Evolutionary conservation across 2,888 invertebrate genomes (phyloP).

Genomic region (Lapara coniferarum): DNA sequence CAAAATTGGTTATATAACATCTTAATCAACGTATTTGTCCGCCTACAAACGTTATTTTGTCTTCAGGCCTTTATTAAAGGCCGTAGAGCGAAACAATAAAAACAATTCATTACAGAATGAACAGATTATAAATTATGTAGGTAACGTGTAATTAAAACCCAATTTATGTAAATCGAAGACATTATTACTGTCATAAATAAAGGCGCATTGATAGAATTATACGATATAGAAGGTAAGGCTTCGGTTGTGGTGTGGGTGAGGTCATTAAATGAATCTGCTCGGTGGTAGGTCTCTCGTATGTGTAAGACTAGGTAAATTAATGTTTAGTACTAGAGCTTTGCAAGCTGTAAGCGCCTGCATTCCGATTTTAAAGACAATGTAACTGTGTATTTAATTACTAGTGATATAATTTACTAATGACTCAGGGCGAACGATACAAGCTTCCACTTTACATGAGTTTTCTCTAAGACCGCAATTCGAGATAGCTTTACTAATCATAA

Average conservation of each 20-base stretch:
- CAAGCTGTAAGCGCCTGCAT: too few relatives aligned
- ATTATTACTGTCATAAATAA: slow-evolving; percentile 64
- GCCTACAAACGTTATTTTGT: slow-evolving; percentile 13
- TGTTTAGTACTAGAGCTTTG: not conserved
- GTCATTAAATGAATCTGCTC: not conserved
- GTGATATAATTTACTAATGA: too few relatives aligned
- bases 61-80: slow-evolving; percentile 12
- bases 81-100: slow-evolving; percentile 22
- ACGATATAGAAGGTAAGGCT: slow-evolving; percentile 38
- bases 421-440: too few relatives aligned
- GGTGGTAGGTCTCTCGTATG: not conserved
- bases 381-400: too few relatives aligned
- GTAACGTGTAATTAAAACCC: slow-evolving; percentile 58
- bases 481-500: not conserved
- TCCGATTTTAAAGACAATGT: too few relatives aligned
- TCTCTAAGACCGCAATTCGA: too few relatives aligned
- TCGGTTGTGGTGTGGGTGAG: not conserved
- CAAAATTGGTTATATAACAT: slow-evolving; percentile 11
- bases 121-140: slow-evolving; percentile 43
- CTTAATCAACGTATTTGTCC: slow-evolving; percentile 13
- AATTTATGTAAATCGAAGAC: slow-evolving; percentile 63
- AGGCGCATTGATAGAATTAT: slow-evolving; percentile 51
- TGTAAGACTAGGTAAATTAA: not conserved
- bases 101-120: slow-evolving; percentile 35
- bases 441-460: too few relatives aligned